A percentile compares a stretch with the other conserved stretches of the same genome.
These are phyloP conservation scores for Eremophila alpestris DNA, from an alignment of 2,797 vertebrate genomes.

Conservation along the genomic window DNA sequence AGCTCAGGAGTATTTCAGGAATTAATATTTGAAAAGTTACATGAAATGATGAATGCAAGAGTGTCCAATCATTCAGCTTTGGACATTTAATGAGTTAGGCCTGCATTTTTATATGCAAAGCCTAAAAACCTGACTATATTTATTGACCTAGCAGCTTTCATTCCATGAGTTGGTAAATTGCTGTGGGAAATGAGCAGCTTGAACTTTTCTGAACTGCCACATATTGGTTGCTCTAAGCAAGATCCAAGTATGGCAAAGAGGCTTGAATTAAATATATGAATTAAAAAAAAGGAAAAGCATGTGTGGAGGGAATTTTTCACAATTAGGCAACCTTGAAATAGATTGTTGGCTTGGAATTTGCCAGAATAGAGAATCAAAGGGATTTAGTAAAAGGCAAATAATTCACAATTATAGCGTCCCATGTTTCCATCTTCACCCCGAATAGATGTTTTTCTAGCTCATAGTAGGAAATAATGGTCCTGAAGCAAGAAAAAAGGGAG, in stretches of 20 bases:
- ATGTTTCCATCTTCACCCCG: neutral
- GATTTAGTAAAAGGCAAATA: neutral
- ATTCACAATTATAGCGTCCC: neutral
- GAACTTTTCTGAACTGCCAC: neutral
- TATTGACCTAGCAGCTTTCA: neutral
- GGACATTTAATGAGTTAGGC: neutral
- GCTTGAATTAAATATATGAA: neutral
- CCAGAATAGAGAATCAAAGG: neutral
- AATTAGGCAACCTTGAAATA: neutral
- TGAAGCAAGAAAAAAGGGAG: neutral
- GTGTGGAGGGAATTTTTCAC: neutral
- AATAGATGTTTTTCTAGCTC: neutral
- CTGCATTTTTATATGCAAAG: neutral
- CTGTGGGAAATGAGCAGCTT: neutral
- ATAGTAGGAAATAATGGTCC: neutral
- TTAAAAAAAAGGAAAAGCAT: neutral
- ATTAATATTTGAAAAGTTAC: neutral
- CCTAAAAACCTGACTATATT: neutral
- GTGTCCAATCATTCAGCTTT: neutral
- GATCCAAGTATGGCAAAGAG: neutral
- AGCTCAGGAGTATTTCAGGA: neutral
- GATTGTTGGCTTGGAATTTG: neutral
- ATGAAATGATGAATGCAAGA: neutral
- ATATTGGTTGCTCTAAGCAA: neutral
- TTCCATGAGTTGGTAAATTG: neutral